Base-by-base conservation (phyloP, 2,797 vertebrate species). In the Oryzias dopingdopingensis region DNA sequence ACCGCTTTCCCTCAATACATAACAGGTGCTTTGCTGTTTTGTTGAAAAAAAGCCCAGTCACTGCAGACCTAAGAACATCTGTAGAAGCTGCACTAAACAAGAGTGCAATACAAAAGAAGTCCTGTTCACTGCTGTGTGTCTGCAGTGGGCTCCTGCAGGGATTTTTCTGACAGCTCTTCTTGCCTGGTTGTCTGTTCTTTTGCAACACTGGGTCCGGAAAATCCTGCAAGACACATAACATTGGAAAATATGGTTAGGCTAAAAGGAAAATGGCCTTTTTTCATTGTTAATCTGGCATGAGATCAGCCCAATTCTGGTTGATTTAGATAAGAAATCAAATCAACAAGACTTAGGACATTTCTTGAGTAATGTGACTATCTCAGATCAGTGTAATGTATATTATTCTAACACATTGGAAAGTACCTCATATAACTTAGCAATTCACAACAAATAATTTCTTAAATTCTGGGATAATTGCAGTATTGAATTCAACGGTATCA, bases 161-260 rank as follows among this genome's bases (percentile, higher is more conserved):
- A 50, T 65, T 77, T 67, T 55, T 81, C 86, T 14, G 82, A 75
- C 49, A 18, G 14, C 37, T 90, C 91, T 46, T 92, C 90, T 76
- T 91, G 89, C 16, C 85, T 89, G 4, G 89, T 86, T 0, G 81
- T 90, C 63, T 89, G 83, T 65, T 93, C 93, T 5, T 91, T 93
- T 4, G 91, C 92, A 84, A 90, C 89, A 20, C 82, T 85, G 80
- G 92, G 89, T 74, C 96, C 94, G 73, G 93, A 92, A 86, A 95
- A 90, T 61, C 94, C 95, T 97, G 73, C 0, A 20, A 71, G 22
- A 78, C 45, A 49, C 6, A 60, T 23, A 46, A 71, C 55, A 78
- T 57, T 51, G 63, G 67, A 71, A 77, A 74, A 74, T 45, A 2
- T 45, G 65, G 55, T 64, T 65, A 54, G 59, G 17, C 62, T 45